Evolutionary conservation across 1,140 invertebrate species (phyloP).

Genomic region (Danaus melanippus): DNA sequence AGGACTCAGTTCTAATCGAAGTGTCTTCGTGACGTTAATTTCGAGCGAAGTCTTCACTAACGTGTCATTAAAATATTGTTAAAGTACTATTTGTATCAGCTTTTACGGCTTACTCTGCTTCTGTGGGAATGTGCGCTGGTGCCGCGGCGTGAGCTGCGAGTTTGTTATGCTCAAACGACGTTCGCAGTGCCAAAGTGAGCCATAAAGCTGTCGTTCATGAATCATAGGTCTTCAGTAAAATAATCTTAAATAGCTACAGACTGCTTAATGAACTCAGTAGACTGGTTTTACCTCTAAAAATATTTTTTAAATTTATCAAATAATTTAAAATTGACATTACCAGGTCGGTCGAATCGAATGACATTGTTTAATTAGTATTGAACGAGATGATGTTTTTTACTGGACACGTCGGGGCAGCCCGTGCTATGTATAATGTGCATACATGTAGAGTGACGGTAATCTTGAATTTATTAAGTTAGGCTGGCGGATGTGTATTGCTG

Average conservation of each 20-base stretch:
- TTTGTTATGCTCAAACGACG: slow-evolving; percentile 62
- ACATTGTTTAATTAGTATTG: slow-evolving; percentile 17
- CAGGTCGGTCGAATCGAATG: slow-evolving; percentile 31
- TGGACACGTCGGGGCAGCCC: slow-evolving; percentile 14
- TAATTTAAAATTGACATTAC: slow-evolving; percentile 44
- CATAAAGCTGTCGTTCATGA: slow-evolving; percentile 57
- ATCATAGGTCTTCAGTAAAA: slow-evolving; percentile 57
- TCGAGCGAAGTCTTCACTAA: slow-evolving; percentile 13
- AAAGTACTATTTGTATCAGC: slow-evolving; percentile 34
- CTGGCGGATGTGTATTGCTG: slow-evolving; percentile 33
- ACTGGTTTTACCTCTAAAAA: slow-evolving; percentile 64
- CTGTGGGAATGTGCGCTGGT: slow-evolving; percentile 32
- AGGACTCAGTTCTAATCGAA: neutral
- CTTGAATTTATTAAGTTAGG: slow-evolving; percentile 37
- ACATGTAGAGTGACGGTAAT: slow-evolving; percentile 28
- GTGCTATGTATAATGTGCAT: slow-evolving; percentile 14
- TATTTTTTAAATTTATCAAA: slow-evolving; percentile 52
- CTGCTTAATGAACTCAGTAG: slow-evolving; percentile 64
- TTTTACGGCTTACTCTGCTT: slow-evolving; percentile 68
- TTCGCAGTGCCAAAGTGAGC: slow-evolving; percentile 67
- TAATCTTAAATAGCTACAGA: slow-evolving; percentile 59
- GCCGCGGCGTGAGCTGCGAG: slow-evolving; percentile 28
- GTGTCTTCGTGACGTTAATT: slow-evolving; percentile 2
- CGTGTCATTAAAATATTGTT: slow-evolving; percentile 16
- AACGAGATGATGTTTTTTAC: slow-evolving; percentile 23